Evolutionary conservation across 1,140 invertebrate species (phyloP).

Genomic region (Pseudomyrmex cubaensis): DNA sequence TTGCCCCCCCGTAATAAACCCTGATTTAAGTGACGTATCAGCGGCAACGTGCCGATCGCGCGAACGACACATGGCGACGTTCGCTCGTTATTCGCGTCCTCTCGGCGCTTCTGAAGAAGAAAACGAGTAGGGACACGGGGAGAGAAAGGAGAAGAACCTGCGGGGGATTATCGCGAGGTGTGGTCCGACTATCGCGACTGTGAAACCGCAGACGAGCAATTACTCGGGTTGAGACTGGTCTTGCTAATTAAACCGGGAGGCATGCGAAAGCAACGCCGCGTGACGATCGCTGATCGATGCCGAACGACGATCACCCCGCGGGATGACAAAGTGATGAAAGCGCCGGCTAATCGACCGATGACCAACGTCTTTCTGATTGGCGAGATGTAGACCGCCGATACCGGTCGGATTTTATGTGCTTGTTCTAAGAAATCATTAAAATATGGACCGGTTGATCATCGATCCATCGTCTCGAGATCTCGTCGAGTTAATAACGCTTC

Average conservation of each 20-base stretch:
- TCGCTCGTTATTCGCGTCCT: conserved; percentile 49
- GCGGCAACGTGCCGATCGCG: conserved; percentile 39
- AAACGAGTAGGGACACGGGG: conserved; percentile 8
- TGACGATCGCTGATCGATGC: conserved; percentile 12
- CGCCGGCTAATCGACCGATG: conserved; percentile 21
- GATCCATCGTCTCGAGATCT: not conserved
- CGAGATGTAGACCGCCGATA: not conserved
- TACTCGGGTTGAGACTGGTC: conserved; percentile 32
- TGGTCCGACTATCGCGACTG: conserved; percentile 37
- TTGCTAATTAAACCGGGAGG: conserved; percentile 55
- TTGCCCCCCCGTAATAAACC: conserved; percentile 66
- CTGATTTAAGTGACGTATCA: conserved; percentile 73
- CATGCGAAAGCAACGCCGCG: conserved; percentile 29
- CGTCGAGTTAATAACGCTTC: not conserved
- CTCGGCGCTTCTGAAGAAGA: not conserved
- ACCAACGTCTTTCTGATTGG: not conserved
- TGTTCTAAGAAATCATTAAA: not conserved
- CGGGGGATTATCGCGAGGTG: conserved; percentile 29
- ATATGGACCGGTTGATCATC: not conserved
- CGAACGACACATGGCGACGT: conserved; percentile 65
- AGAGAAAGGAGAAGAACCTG: conserved; percentile 10
- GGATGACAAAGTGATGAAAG: conserved; percentile 44
- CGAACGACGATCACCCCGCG: not conserved
- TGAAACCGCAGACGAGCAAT: conserved; percentile 67
- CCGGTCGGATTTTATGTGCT: not conserved